Conservation (phyloP, 2,888 invertebrate species). For the Galeopsomyia nigrocyanea region DNA sequence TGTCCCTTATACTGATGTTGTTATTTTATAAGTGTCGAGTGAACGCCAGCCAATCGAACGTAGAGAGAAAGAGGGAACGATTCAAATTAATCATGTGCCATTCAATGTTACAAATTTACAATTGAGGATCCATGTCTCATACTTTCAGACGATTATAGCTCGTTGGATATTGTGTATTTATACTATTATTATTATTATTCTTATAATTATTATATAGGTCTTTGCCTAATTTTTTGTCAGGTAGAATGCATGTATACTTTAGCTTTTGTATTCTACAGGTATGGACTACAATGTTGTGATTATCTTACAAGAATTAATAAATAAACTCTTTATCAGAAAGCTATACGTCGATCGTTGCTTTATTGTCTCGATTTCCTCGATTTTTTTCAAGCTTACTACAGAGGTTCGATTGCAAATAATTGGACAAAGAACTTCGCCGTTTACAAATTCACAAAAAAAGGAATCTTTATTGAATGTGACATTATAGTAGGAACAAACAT, state of each 20-base stretch:
- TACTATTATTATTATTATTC: too few species aligned
- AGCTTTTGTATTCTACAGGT: conserved; percentile 60
- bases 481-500: conserved; percentile 30
- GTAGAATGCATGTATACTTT: conserved; percentile 52
- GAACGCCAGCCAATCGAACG: conserved; percentile 23
- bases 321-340: conserved; percentile 57
- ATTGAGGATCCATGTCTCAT: conserved; percentile 51
- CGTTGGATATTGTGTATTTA: conserved; percentile 46
- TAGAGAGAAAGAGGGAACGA: conserved; percentile 42
- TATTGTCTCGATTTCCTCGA: not conserved
- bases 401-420: not conserved
- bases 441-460: conserved; percentile 46
- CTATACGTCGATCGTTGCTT: not conserved
- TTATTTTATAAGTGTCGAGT: conserved; percentile 45
- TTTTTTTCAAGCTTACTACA: not conserved
- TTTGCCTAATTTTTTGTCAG: conserved; percentile 42
- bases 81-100: conserved; percentile 66
- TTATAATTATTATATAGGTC: conserved; percentile 13
- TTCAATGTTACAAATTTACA: conserved; percentile 59
- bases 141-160: conserved; percentile 49
- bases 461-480: conserved; percentile 34
- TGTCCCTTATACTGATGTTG: conserved; percentile 27
- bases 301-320: conserved; percentile 59
- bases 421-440: not conserved
- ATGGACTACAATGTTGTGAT: conserved; percentile 60